A percentile compares a stretch with the other conserved stretches of the same genome.
Conservation (phyloP, 2,113 vertebrate genomes). For the Eubucco bourcierii region DNA sequence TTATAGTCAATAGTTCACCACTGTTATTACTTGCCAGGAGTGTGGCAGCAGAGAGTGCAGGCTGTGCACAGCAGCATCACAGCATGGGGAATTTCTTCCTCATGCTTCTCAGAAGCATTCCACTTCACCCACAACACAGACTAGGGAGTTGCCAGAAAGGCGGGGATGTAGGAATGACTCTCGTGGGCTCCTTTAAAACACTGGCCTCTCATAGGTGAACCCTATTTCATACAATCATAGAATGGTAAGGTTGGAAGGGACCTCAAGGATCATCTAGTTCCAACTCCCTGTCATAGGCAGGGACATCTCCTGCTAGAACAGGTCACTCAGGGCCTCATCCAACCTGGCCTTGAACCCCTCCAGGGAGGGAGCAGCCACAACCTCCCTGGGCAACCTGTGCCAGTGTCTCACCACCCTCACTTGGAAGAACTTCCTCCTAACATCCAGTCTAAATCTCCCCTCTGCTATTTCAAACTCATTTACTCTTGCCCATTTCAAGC, state of each 20-base stretch:
- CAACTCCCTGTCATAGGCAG: too few relatives aligned
- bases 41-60: rapidly evolving
- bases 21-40: background rate
- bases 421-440: too few relatives aligned
- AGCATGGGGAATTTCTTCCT: background rate
- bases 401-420: too few relatives aligned
- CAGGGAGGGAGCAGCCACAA: too few relatives aligned
- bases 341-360: too few relatives aligned
- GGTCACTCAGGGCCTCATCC: too few relatives aligned
- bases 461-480: too few relatives aligned
- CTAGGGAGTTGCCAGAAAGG: background rate
- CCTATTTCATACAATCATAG: background rate
- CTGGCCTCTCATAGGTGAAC: background rate
- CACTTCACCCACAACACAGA: background rate
- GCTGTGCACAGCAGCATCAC: background rate
- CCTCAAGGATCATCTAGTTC: too few relatives aligned
- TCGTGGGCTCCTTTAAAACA: background rate
- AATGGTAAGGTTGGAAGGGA: too few relatives aligned
- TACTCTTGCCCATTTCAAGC: background rate
- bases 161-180: background rate
- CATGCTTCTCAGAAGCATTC: background rate
- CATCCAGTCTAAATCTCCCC: too few relatives aligned
- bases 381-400: too few relatives aligned
- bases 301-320: too few relatives aligned
- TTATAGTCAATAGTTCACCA: background rate